Conservation (phyloP, 1,140 invertebrate genomes). For the Drosophila miranda region DNA sequence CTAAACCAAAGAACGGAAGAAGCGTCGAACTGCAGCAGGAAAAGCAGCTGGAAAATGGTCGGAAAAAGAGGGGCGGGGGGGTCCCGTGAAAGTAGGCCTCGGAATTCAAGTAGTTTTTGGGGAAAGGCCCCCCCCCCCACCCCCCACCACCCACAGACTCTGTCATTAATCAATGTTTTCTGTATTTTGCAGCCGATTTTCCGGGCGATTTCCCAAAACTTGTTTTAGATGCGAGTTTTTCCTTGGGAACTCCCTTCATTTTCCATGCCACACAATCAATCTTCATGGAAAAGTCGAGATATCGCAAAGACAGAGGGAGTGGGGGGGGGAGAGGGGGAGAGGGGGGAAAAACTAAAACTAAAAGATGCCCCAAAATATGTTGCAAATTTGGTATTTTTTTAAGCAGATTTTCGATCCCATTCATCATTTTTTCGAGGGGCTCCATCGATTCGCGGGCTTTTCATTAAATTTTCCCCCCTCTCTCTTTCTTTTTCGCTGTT, state of each 20-base stretch:
- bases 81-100: conserved; percentile 48
- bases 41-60: background rate
- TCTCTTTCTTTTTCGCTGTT: no score
- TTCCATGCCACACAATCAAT: conserved; percentile 44
- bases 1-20: conserved; percentile 77
- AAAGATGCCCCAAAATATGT: no score
- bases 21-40: conserved; percentile 52
- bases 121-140: background rate
- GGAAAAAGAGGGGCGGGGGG: background rate
- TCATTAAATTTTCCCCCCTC: no score
- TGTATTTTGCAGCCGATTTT: conserved; percentile 32
- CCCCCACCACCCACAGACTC: conserved; percentile 30
- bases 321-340: no score
- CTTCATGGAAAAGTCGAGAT: conserved; percentile 42
- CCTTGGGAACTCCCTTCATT: background rate
- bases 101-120: conserved; percentile 27
- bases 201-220: conserved; percentile 11
- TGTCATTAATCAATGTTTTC: conserved; percentile 74
- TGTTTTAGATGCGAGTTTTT: background rate
- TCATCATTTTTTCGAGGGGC: no score
- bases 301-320: background rate
- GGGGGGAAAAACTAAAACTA: conserved; percentile 1
- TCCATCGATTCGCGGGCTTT: no score
- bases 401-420: no score
- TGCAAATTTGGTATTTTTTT: no score